A percentile compares a stretch with the other conserved stretches of the same genome.
Evolutionary conservation across 2,888 invertebrate species (phyloP).

Genomic region (Cephus pulcher): DNA sequence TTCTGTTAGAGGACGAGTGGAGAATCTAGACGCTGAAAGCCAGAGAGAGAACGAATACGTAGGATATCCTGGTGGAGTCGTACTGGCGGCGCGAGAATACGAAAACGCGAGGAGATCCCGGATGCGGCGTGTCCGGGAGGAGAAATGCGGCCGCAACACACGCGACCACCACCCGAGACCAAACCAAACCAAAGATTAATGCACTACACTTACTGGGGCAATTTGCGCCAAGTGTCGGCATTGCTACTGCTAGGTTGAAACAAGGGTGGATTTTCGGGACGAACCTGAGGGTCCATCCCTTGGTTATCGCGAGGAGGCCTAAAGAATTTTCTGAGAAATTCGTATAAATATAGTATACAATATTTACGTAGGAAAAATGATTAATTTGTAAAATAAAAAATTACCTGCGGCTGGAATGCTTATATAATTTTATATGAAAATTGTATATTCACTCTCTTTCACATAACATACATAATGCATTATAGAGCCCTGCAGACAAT

Average conservation of each 20-base stretch:
- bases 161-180: conserved; percentile 53
- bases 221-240: conserved; percentile 65
- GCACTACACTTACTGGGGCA: conserved; percentile 66
- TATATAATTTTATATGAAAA: neutral
- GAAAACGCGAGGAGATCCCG: conserved; percentile 28
- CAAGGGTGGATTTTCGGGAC: neutral
- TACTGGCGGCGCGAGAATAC: conserved; percentile 23
- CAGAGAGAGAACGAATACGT: neutral
- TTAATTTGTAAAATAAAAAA: neutral
- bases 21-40: neutral
- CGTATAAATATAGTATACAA: neutral
- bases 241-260: conserved; percentile 3
- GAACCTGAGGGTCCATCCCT: neutral
- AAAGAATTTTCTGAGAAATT: neutral
- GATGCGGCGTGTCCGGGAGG: conserved; percentile 58
- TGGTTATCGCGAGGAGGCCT: neutral
- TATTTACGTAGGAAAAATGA: neutral
- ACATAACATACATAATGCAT: neutral
- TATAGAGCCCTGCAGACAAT: neutral
- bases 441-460: neutral
- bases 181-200: conserved; percentile 67
- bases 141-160: conserved; percentile 63
- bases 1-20: neutral
- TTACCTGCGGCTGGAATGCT: neutral
- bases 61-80: neutral